These are phyloP conservation scores for Chirona hameri DNA, from an alignment of 2,888 invertebrate genomes.

Conservation along the genomic window DNA sequence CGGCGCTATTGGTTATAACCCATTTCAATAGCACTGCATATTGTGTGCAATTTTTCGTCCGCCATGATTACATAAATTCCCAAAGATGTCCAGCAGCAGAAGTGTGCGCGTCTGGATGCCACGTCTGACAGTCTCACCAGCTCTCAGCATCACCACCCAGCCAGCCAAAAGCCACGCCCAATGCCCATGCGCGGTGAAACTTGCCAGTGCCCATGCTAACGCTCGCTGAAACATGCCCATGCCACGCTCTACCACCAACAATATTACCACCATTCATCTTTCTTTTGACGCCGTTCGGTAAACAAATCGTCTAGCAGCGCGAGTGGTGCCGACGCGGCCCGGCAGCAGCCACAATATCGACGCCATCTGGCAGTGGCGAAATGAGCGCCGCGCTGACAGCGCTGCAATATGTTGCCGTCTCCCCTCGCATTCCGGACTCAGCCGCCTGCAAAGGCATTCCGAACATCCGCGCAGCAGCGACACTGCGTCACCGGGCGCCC, in stretches of 20 bases:
- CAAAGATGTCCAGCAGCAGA: too few species aligned
- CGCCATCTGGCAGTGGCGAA: background rate
- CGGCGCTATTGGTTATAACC: too few species aligned
- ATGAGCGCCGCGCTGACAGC: background rate
- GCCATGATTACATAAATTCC: too few species aligned
- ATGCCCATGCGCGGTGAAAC: too few species aligned
- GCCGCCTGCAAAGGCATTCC: conserved; percentile 12
- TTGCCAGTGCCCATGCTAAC: too few species aligned
- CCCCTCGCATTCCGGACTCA: background rate
- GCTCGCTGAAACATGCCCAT: too few species aligned
- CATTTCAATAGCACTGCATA: too few species aligned
- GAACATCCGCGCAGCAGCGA: background rate
- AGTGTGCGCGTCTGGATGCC: too few species aligned
- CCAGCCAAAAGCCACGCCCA: too few species aligned
- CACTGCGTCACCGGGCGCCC: background rate
- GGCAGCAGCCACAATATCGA: background rate
- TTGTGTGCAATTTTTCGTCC: too few species aligned
- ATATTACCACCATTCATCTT: background rate
- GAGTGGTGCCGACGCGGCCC: background rate
- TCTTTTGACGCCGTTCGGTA: background rate
- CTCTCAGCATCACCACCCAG: too few species aligned
- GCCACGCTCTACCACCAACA: background rate
- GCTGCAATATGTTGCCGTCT: background rate
- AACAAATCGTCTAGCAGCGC: background rate
- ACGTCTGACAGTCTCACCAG: too few species aligned